Percentiles rank a stretch among this genome's conserved stretches.
Evolutionary conservation across 1,140 invertebrate species (phyloP).

Genomic region (Leptopilina clavipes): DNA sequence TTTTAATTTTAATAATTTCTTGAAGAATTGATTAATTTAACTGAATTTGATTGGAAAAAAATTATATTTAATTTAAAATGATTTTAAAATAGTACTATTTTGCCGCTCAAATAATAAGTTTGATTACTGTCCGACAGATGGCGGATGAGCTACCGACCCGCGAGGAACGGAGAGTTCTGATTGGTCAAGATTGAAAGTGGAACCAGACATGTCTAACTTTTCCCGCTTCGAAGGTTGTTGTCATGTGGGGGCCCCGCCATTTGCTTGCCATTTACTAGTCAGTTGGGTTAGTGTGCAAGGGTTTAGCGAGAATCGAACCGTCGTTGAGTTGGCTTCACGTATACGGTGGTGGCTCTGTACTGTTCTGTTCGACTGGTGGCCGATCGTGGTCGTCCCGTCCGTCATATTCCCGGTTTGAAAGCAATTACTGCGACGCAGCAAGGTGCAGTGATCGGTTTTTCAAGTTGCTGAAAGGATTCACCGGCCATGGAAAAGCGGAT

Average conservation of each 20-base stretch:
- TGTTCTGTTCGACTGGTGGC: constrained; percentile 63
- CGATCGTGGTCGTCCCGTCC: constrained; percentile 66
- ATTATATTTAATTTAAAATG: not conserved
- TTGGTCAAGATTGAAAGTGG: constrained; percentile 18
- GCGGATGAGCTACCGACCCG: not conserved
- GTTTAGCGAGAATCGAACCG: constrained; percentile 65
- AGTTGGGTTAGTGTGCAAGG: constrained; percentile 53
- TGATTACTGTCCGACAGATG: not conserved
- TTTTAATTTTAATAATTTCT: too few species aligned
- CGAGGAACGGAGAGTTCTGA: not conserved
- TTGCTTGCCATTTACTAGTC: constrained; percentile 51
- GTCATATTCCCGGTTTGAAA: constrained; percentile 73
- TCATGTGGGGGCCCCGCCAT: constrained; percentile 59
- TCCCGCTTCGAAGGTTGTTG: constrained; percentile 61
- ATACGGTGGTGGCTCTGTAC: too few species aligned
- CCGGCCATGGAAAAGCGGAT: constrained; percentile 92
- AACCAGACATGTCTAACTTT: constrained; percentile 38
- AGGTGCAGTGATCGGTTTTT: constrained; percentile 51
- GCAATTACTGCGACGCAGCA: constrained; percentile 71
- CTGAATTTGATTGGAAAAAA: not conserved
- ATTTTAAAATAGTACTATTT: not conserved
- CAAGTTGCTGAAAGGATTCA: constrained; percentile 46
- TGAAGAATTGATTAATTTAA: too few species aligned
- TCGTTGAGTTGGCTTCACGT: constrained; percentile 59
- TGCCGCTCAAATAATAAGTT: not conserved